Percentiles rank a stretch among this genome's conserved stretches.
Evolutionary conservation across 2,888 invertebrate genomes (phyloP).

Genomic region (Myathropa florea): DNA sequence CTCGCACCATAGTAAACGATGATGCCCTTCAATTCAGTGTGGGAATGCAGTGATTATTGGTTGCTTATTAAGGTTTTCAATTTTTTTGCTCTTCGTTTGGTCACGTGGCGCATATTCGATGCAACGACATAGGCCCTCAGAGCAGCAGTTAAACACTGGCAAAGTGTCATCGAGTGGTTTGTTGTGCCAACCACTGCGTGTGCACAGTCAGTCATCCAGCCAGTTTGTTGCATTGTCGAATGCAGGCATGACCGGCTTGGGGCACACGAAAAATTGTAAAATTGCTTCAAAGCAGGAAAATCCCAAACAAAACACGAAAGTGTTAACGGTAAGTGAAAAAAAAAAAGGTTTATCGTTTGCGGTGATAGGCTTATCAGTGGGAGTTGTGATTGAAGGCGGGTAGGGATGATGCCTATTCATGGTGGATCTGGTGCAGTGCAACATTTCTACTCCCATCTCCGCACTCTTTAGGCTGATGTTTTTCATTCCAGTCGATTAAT

Average conservation of each 20-base stretch:
- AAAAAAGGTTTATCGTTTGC: slow-evolving; percentile 65
- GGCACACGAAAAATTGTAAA: slow-evolving; percentile 57
- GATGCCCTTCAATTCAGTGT: slow-evolving; percentile 60
- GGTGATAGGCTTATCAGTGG: slow-evolving; percentile 59
- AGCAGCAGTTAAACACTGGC: slow-evolving; percentile 63
- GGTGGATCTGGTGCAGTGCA: slow-evolving; percentile 22
- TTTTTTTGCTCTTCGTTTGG: slow-evolving; percentile 28
- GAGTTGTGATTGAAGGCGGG: slow-evolving; percentile 3
- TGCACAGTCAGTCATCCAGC: slow-evolving; percentile 46
- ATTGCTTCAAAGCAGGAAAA: slow-evolving; percentile 58
- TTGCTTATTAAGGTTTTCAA: slow-evolving; percentile 64
- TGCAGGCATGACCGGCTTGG: slow-evolving; percentile 19
- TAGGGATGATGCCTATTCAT: slow-evolving; percentile 45
- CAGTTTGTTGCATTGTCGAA: slow-evolving; percentile 64
- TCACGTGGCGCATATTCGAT: slow-evolving; percentile 59
- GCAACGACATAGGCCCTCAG: slow-evolving; percentile 38
- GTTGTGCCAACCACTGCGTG: slow-evolving; percentile 58
- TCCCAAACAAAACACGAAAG: slow-evolving; percentile 56
- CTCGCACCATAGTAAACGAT: slow-evolving; percentile 23
- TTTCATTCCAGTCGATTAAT: slow-evolving; percentile 61
- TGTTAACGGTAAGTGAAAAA: slow-evolving; percentile 64
- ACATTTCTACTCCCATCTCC: neutral
- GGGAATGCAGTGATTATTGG: slow-evolving; percentile 61
- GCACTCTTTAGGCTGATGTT: slow-evolving; percentile 1
- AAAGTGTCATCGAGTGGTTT: slow-evolving; percentile 69